These are phyloP conservation scores for Brachypodius melanocephalos DNA, from an alignment of 2,113 vertebrate species.

Conservation along the genomic window DNA sequence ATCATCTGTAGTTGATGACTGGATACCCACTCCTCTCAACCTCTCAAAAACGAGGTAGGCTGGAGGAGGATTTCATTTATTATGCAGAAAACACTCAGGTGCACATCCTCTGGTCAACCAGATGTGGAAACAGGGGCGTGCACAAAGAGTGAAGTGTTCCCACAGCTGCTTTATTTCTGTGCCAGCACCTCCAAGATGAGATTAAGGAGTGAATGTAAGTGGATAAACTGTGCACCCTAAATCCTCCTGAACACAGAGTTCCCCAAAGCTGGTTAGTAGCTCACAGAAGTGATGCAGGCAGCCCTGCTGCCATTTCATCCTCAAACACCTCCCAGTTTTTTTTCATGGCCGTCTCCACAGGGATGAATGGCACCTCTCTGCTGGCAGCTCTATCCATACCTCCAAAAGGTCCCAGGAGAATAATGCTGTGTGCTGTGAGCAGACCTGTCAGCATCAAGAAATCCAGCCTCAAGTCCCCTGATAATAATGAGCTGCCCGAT, in stretches of 20 bases:
- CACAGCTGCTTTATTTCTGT: background rate
- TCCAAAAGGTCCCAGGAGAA: background rate
- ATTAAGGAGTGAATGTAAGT: background rate
- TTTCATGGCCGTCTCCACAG: background rate
- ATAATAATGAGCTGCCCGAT: slow-evolving; percentile 34
- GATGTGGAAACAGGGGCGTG: background rate
- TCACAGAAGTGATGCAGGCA: background rate
- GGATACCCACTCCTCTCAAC: background rate
- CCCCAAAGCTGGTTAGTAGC: background rate
- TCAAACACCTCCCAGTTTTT: background rate
- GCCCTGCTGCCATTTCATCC: background rate
- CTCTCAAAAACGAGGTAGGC: background rate
- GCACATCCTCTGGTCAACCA: background rate
- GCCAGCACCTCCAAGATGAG: background rate
- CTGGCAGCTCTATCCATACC: background rate
- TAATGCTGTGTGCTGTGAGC: background rate
- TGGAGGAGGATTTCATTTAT: background rate
- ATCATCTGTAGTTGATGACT: background rate
- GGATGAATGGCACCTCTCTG: background rate
- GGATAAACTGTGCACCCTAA: background rate
- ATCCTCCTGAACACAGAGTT: background rate
- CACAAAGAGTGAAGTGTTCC: background rate
- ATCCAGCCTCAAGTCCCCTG: slow-evolving; percentile 11
- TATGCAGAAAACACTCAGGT: background rate
- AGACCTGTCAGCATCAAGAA: slow-evolving; percentile 12